Base-by-base conservation (phyloP, 2,113 vertebrate genomes). In the Cyanoderma ruficeps region DNA sequence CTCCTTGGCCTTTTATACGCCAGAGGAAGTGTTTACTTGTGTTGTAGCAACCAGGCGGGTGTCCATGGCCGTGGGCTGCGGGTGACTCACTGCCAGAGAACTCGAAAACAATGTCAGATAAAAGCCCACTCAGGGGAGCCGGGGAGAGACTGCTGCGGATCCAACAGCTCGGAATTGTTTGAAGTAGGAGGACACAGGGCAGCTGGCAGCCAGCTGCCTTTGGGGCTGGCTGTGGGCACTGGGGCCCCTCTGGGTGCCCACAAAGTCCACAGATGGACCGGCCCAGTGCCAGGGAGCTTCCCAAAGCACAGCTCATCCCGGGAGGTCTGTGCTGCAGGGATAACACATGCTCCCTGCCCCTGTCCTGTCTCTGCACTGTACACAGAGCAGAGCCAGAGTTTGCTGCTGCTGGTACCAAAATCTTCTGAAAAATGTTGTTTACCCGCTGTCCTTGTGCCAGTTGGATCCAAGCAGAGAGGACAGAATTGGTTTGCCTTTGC, bases 11-110 rank as follows among this genome's bases (percentile, higher is more conserved):
- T 92, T 92, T 95, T 90, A 76, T 94, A 83, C 4, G 2, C 24
- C 63, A 72, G 94, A 93, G 92, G 90, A 90, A 92, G 82, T 97
- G 96, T 97, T 97, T 96, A 97, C 41, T 4, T 46, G 86, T 97
- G 97, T 97, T 97, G 97, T 97, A 95, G 97, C 97, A 97, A 97
- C 97, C 76, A 23, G 77, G 63, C 64, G 3, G 55, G 80, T 75
- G 94, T 65, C 31, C 85, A 81, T 76, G 91, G 15, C 83, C 37
- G 33, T 72, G 94, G 94, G 77, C 85, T 61, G 89, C 42, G 89
- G 23, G 61, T 96, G 97, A 97, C 94, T 97, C 97, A 97, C 59
- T 17, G 84, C 81, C 19, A 42, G 90, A 90, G 97, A 97, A 97
- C 94, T 92, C 23, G 16, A 78, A 84, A 96, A 86, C 80, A 76